These are phyloP conservation scores for Phainopepla nitens DNA, from an alignment of 2,113 vertebrate genomes.

Conservation along the genomic window DNA sequence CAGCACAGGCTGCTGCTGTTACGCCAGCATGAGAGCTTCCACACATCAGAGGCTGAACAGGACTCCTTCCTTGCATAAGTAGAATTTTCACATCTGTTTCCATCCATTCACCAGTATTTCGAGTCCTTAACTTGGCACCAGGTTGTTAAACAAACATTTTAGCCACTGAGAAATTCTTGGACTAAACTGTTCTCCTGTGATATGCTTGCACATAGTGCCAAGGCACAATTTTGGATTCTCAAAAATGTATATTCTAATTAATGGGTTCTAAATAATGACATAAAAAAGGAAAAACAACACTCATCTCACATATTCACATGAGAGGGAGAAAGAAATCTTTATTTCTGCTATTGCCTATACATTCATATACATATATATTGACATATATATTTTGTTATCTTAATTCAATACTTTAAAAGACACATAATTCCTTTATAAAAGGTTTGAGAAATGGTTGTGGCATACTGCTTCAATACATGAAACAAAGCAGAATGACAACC, in stretches of 20 bases:
- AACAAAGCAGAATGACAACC: constrained; percentile 43
- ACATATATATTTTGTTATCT: neutral
- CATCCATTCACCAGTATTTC: neutral
- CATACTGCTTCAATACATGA: neutral
- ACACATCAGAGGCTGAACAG: neutral
- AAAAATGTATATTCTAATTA: neutral
- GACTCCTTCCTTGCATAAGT: neutral
- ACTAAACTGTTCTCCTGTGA: neutral
- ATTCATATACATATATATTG: neutral
- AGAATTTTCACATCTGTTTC: neutral
- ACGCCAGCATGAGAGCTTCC: neutral
- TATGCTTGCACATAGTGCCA: rapidly evolving
- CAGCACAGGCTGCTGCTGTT: neutral
- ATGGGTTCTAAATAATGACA: neutral
- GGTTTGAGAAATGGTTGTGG: neutral
- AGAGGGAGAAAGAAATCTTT: neutral
- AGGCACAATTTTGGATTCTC: neutral
- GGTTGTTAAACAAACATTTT: neutral
- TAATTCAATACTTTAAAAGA: neutral
- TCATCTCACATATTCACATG: neutral
- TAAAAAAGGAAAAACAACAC: neutral
- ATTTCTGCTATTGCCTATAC: neutral
- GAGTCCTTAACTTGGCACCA: neutral
- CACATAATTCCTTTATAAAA: neutral
- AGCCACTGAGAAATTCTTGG: neutral